phyloP scores from a whole-genome alignment of 92 coral and sea anemone species.

The Siderastrea siderea region DNA sequence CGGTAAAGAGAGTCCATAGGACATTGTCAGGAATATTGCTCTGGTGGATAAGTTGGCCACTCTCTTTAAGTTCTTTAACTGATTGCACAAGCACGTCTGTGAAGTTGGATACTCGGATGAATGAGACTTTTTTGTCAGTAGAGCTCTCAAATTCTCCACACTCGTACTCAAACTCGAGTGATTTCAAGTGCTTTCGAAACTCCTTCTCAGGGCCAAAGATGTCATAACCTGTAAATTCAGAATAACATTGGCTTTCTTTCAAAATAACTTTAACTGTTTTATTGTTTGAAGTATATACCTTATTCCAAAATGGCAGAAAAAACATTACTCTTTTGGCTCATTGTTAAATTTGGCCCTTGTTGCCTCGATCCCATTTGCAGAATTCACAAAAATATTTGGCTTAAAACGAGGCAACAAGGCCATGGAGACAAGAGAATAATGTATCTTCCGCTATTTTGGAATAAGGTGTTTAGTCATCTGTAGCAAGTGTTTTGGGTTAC shows the following conservation, averaged over 20 bases:
- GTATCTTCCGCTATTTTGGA: no score
- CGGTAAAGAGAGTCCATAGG: slow-evolving; percentile 42
- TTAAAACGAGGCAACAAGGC: neutral
- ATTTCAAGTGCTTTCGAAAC: slow-evolving; percentile 18
- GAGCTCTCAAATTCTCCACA: slow-evolving; percentile 48
- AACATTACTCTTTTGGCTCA: no score
- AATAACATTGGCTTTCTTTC: neutral
- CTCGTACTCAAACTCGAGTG: slow-evolving; percentile 46
- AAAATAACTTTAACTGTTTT: no score
- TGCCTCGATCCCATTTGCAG: no score
- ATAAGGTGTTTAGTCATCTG: no score
- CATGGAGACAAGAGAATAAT: no score
- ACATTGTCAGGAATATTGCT: slow-evolving; percentile 27
- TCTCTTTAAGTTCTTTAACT: slow-evolving; percentile 32
- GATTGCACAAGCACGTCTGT: no score
- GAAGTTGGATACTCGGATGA: slow-evolving; percentile 40
- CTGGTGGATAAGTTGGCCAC: slow-evolving; percentile 16
- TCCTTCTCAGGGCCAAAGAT: slow-evolving; percentile 50
- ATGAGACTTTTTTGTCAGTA: slow-evolving; percentile 22
- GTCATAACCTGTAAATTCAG: slow-evolving; percentile 36
- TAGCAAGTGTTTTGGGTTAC: no score
- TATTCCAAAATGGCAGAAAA: no score
- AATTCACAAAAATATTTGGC: no score
- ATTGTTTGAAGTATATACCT: no score
- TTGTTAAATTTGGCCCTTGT: neutral